phyloP scores from a whole-genome alignment of 1,140 invertebrate species.

The Caenorhabditis tropicalis region DNA sequence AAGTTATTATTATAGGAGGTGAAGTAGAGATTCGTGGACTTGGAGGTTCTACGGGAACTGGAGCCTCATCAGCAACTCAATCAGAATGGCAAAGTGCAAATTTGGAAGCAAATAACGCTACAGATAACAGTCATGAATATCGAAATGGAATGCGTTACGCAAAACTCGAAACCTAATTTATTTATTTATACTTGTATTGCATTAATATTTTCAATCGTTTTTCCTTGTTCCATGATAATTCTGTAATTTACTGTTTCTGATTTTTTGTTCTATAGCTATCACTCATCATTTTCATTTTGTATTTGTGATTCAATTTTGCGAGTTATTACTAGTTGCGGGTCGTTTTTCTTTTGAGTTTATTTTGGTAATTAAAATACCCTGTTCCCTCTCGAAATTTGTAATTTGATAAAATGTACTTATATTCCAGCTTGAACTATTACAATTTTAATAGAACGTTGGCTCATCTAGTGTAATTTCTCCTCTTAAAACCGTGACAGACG shows the following conservation, averaged over 20 bases:
- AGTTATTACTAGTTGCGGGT: conserved; percentile 32
- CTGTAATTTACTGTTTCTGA: background rate
- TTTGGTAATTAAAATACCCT: background rate
- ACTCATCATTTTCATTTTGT: background rate
- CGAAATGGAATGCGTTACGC: conserved; percentile 48
- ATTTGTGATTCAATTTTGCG: conserved; percentile 35
- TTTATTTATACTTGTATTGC: background rate
- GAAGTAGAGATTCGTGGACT: conserved; percentile 51
- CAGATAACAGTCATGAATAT: conserved; percentile 19
- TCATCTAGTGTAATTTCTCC: conserved; percentile 29
- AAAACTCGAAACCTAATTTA: conserved; percentile 40
- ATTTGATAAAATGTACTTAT: background rate
- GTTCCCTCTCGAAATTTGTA: background rate
- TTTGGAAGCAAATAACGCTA: background rate
- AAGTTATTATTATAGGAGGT: background rate
- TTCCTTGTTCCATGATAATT: background rate
- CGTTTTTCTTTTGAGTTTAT: background rate
- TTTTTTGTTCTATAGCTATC: conserved; percentile 4
- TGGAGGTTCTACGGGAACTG: too few relatives aligned
- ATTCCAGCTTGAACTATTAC: background rate
- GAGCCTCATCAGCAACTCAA: conserved; percentile 1
- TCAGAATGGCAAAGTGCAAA: conserved; percentile 48
- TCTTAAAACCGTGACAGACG: background rate
- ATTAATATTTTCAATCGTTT: background rate
- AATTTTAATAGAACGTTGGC: background rate